These are phyloP conservation scores for Austrolebias charrua DNA, from an alignment of 2,797 vertebrate genomes.

Conservation along the genomic window DNA sequence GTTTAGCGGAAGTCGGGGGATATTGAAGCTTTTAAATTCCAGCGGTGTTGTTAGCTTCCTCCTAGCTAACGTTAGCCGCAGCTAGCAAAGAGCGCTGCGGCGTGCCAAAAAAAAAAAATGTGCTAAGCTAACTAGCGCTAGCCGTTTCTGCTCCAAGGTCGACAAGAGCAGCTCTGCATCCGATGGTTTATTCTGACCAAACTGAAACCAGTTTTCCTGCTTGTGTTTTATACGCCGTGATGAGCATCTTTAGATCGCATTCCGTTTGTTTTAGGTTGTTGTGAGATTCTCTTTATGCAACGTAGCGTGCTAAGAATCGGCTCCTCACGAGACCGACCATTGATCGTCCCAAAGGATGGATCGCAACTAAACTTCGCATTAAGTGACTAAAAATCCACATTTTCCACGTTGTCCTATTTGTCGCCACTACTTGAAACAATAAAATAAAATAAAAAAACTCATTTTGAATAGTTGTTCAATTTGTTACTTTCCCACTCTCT, in stretches of 20 bases:
- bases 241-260: accelerated
- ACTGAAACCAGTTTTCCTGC: not conserved
- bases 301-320: not conserved
- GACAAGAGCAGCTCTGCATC: constrained; percentile 56
- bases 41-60: not conserved
- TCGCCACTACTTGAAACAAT: not conserved
- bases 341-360: not conserved
- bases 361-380: not conserved
- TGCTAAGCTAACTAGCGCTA: constrained; percentile 48
- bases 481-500: no score
- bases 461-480: no score
- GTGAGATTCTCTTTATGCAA: not conserved
- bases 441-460: no score
- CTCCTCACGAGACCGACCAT: not conserved
- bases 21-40: not conserved
- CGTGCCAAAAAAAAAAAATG: constrained; percentile 5
- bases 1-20: accelerated
- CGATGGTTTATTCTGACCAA: not conserved
- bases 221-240: not conserved
- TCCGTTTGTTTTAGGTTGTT: not conserved
- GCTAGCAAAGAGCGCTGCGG: not conserved
- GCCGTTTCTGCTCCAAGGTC: constrained; percentile 65
- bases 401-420: not conserved
- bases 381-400: not conserved
- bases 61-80: constrained; percentile 45